A percentile compares a stretch with the other conserved stretches of the same genome.
phyloP scores from a whole-genome alignment of 2,888 invertebrate genomes.

The Merodon equestris region DNA sequence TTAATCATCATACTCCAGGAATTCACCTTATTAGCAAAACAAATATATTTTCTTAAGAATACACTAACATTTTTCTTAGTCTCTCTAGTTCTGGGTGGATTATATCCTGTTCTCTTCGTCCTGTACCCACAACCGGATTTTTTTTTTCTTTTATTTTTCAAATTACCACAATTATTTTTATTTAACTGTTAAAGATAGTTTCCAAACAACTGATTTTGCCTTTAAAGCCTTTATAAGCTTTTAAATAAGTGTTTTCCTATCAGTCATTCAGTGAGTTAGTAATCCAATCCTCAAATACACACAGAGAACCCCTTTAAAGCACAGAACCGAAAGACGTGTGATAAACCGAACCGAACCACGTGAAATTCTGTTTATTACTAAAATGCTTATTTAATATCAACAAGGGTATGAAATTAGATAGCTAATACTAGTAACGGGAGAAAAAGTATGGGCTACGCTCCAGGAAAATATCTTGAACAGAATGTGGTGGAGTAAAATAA shows the following conservation, averaged over 20 bases:
- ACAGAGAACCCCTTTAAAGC: conserved; percentile 32
- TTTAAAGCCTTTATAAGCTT: conserved; percentile 13
- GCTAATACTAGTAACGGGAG: conserved; percentile 60
- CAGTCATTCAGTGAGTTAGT: conserved; percentile 40
- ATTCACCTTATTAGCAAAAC: conserved; percentile 5
- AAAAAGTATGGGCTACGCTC: conserved; percentile 58
- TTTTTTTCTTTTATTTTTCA: conserved; percentile 1
- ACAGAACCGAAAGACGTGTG: conserved; percentile 37
- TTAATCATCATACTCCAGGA: conserved; percentile 28
- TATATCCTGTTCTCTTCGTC: not conserved
- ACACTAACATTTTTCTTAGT: conserved; percentile 1
- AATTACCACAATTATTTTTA: conserved; percentile 15
- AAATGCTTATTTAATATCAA: conserved; percentile 67
- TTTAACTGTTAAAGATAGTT: conserved; percentile 16
- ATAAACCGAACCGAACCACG: conserved; percentile 64
- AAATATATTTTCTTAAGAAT: conserved; percentile 5
- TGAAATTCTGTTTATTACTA: conserved; percentile 67
- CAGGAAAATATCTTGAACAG: conserved; percentile 53
- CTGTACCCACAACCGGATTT: not conserved
- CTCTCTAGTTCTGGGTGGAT: too few relatives aligned
- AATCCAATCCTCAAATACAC: conserved; percentile 55
- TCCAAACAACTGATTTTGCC: conserved; percentile 1
- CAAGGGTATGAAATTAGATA: conserved; percentile 64
- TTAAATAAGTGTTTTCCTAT: conserved; percentile 38
- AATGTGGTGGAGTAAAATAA: conserved; percentile 63